These are phyloP conservation scores for Andrena bicolor DNA, from an alignment of 2,888 invertebrate species.

Conservation along the genomic window DNA sequence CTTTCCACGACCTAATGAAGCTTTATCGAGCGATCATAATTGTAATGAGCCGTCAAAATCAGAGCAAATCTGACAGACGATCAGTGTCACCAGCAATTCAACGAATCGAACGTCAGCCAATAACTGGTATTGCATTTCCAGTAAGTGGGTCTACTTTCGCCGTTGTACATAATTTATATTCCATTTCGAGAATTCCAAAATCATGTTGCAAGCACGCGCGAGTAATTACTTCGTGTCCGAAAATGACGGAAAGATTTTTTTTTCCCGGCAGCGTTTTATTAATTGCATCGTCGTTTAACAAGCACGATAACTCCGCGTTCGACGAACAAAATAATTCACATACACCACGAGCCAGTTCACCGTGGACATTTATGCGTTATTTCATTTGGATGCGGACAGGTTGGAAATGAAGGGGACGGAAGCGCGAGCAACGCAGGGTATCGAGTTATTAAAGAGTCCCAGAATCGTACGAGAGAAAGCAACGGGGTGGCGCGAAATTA, in stretches of 20 bases:
- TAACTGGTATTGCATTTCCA: not conserved
- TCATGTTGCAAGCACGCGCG: not conserved
- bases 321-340: constrained; percentile 18
- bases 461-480: not conserved
- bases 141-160: not conserved
- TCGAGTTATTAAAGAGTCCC: constrained; percentile 37
- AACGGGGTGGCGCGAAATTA: constrained; percentile 36
- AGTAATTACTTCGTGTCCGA: too few species aligned
- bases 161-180: not conserved
- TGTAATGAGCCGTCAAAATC: constrained; percentile 33
- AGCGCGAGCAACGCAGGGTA: constrained; percentile 12
- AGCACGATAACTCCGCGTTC: not conserved
- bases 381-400: constrained; percentile 20
- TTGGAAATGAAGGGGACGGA: not conserved
- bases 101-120: not conserved
- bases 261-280: not conserved
- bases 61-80: not conserved
- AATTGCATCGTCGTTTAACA: constrained; percentile 4
- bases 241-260: not conserved
- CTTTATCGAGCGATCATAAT: constrained; percentile 50
- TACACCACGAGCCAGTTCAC: not conserved
- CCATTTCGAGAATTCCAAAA: not conserved
- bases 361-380: constrained; percentile 19
- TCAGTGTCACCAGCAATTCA: not conserved
- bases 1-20: constrained; percentile 33